Evolutionary conservation across 2,888 invertebrate genomes (phyloP).

Genomic region (Mesorhabditis belari): DNA sequence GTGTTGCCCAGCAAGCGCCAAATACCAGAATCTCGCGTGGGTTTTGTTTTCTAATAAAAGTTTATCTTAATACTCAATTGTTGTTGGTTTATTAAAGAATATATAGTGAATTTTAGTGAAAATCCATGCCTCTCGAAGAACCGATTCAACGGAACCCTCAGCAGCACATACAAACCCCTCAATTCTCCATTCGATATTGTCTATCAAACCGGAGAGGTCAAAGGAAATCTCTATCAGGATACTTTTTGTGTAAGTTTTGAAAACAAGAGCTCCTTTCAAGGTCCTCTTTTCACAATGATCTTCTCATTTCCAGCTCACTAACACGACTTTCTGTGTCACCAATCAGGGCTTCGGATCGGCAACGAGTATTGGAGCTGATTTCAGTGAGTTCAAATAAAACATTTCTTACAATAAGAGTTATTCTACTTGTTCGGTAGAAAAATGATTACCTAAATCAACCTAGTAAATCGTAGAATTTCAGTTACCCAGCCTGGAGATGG

Average conservation of each 20-base stretch:
- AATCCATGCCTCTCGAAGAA: constrained; percentile 31
- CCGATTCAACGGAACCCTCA: constrained; percentile 23
- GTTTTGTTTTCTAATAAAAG: neutral
- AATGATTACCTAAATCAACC: no score
- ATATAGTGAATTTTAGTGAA: no score
- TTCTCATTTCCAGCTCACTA: constrained; percentile 23
- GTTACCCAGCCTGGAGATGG: constrained; percentile 16
- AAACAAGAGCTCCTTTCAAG: neutral
- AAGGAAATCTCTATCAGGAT: constrained; percentile 33
- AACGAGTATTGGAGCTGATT: constrained; percentile 57
- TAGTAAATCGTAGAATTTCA: neutral
- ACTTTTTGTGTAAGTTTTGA: constrained; percentile 30
- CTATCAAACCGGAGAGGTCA: constrained; percentile 45
- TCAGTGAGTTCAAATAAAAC: constrained; percentile 53
- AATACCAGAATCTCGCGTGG: constrained; percentile 1
- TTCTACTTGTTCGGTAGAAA: no score
- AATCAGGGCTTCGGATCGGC: constrained; percentile 59
- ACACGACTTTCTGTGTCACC: constrained; percentile 48
- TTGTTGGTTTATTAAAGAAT: neutral
- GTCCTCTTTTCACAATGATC: neutral
- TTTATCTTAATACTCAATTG: neutral
- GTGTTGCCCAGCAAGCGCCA: constrained; percentile 14
- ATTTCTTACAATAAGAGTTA: no score
- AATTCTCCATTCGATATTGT: constrained; percentile 30
- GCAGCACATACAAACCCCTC: constrained; percentile 18